These are phyloP conservation scores for Ariopsis seemanni DNA, from an alignment of 2,113 vertebrate genomes.

Conservation along the genomic window DNA sequence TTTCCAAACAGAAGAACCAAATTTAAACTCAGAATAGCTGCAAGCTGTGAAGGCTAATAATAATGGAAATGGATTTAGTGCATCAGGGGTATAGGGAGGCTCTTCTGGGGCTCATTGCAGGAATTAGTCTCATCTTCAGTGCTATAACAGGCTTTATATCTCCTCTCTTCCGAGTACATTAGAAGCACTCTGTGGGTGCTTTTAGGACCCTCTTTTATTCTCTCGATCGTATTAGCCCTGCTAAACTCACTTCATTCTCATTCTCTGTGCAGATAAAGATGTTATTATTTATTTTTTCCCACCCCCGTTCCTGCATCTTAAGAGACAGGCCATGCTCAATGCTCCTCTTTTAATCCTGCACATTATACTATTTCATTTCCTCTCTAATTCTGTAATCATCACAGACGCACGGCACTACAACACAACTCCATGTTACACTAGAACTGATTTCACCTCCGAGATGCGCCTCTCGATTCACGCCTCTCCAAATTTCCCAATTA, in stretches of 20 bases:
- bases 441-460: conserved; percentile 51
- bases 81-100: neutral
- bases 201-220: conserved; percentile 45
- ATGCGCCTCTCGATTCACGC: conserved; percentile 27
- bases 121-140: neutral
- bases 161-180: conserved; percentile 49
- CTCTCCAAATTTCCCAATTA: conserved; percentile 28
- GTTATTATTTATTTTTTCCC: conserved; percentile 32
- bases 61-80: conserved; percentile 25
- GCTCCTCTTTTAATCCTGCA: conserved; percentile 62
- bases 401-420: conserved; percentile 31
- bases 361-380: conserved; percentile 66
- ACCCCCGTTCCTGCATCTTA: conserved; percentile 51
- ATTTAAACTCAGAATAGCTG: conserved; percentile 31
- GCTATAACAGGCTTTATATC: conserved; percentile 29
- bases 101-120: conserved; percentile 39
- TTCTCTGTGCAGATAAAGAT: conserved; percentile 45
- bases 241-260: conserved; percentile 51
- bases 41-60: conserved; percentile 38
- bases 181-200: conserved; percentile 48
- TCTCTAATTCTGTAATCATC: conserved; percentile 61
- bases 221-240: conserved; percentile 31
- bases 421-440: conserved; percentile 49
- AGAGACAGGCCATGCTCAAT: conserved; percentile 36
- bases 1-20: conserved; percentile 8